Base-by-base conservation (phyloP, 2,888 invertebrate genomes). In the Ferrisia virgata region DNA sequence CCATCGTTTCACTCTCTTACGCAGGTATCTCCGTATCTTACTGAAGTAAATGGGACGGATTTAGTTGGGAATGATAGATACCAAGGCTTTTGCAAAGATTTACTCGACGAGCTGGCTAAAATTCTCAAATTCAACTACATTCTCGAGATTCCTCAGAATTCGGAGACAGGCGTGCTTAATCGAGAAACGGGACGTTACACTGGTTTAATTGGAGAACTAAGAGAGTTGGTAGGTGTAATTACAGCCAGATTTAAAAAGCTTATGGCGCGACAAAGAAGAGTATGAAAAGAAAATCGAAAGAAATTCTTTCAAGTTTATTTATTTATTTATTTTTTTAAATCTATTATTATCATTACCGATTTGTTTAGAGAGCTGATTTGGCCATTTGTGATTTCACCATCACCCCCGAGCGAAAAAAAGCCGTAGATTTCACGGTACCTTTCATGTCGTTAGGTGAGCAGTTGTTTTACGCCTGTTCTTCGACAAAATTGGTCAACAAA, bases 381-480 rank as follows among this genome's bases (percentile, higher is more conserved):
- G 98, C 97, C 0, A 94, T 99, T 85, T 98, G 97, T 87, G 98
- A 99, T 88, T 90, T 99, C 86, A 98, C 99, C 1, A 98, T 99
- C 85, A 99, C 97, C 8, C 96, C 95, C 88, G 93, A 95, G 84
- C 91, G 99, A 82, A 93, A 97, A 86, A 92, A 93, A 86, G 93
- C 93, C 40, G 96, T 97, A n/a, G 97, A 97, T 89, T 98, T 98
- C 88, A 96, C 97, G 0, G 96, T 96, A 90, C 99, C 99, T 0
- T 99, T 98, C 89, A 98, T 99, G 96, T 76, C 83, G 6, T 28
- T 83, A 28, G 83, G 83, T 83, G 47, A 18, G 72, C n/a, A 33
- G 33, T 64, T 22, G 13, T 64, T 15, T 64, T 64, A 9, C 11
- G 9, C 6, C 11, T 6, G 9, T 8, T 11, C 39, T 39, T 39